Evolutionary conservation across 2,888 invertebrate species (phyloP).

Genomic region (Tigriopus californicus): DNA sequence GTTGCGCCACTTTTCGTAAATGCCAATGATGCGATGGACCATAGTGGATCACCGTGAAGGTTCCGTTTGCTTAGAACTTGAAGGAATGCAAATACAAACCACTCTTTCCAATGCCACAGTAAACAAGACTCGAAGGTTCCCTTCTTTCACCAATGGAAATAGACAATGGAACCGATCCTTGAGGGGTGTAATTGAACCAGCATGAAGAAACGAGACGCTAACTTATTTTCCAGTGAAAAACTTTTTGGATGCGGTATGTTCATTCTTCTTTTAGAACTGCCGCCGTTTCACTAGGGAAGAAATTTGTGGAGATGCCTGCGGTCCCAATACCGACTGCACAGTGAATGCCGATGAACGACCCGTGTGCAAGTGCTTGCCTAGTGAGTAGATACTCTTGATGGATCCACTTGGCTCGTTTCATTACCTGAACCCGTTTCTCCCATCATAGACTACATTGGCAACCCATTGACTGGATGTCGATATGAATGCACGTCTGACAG

Average conservation of each 20-base stretch:
- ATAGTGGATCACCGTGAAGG: too few relatives aligned
- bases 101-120: too few relatives aligned
- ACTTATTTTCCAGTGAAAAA: neutral
- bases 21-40: too few relatives aligned
- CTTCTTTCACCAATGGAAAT: too few relatives aligned
- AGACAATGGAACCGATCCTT: too few relatives aligned
- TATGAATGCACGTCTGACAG: conserved; percentile 23
- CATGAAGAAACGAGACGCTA: neutral
- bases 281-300: conserved; percentile 2
- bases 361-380: conserved; percentile 5
- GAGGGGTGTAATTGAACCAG: too few relatives aligned
- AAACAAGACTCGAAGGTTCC: too few relatives aligned
- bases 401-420: neutral
- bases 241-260: neutral
- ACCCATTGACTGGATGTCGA: conserved; percentile 22
- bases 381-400: neutral
- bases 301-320: conserved; percentile 9
- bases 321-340: conserved; percentile 12
- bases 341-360: conserved; percentile 6
- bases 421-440: neutral
- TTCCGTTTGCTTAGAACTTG: too few relatives aligned
- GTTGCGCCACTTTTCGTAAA: too few relatives aligned
- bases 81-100: too few relatives aligned
- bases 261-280: neutral
- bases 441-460: conserved; percentile 20